Conservation (phyloP, 2,113 vertebrate species). For the Peromyscus maniculatus region DNA sequence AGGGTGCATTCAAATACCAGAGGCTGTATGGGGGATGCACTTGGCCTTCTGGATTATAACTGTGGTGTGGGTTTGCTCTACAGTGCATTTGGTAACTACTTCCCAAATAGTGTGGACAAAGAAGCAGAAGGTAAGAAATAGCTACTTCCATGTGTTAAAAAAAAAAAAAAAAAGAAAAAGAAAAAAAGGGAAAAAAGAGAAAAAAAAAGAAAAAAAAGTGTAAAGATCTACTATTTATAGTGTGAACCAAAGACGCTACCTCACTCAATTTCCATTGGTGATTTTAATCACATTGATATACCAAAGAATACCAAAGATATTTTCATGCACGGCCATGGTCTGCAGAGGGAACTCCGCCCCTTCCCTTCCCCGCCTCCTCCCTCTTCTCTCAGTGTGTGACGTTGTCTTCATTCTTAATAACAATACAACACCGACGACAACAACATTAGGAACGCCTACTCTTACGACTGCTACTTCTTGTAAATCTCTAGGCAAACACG, state of each 20-base stretch:
- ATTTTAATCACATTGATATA: conserved; percentile 99
- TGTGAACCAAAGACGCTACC: conserved; percentile 99
- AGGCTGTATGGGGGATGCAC: conserved; percentile 86
- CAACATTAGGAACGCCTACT: conserved; percentile 83
- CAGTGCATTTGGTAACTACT: conserved; percentile 92
- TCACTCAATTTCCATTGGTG: conserved; percentile 99
- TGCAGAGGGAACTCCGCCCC: conserved; percentile 93
- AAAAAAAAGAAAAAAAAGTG: conserved; percentile 86
- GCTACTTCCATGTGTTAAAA: conserved; percentile 90
- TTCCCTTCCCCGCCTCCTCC: conserved; percentile 69
- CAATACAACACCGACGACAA: conserved; percentile 79
- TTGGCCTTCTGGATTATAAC: conserved; percentile 92
- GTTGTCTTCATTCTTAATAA: conserved; percentile 89
- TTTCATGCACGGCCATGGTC: conserved; percentile 95
- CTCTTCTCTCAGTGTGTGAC: conserved; percentile 87
- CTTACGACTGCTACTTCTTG: conserved; percentile 86
- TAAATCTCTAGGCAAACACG: conserved; percentile 92
- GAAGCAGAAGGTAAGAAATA: conserved; percentile 92
- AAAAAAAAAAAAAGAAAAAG: conserved; percentile 73
- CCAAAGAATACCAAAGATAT: conserved; percentile 99
- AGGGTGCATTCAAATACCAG: conserved; percentile 88
- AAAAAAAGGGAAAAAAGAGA: conserved; percentile 57
- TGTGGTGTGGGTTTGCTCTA: conserved; percentile 95
- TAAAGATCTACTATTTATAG: conserved; percentile 98
- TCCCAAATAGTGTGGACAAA: conserved; percentile 90